These are phyloP conservation scores for Nasonia longicornis DNA, from an alignment of 1,140 invertebrate genomes.

Conservation along the genomic window DNA sequence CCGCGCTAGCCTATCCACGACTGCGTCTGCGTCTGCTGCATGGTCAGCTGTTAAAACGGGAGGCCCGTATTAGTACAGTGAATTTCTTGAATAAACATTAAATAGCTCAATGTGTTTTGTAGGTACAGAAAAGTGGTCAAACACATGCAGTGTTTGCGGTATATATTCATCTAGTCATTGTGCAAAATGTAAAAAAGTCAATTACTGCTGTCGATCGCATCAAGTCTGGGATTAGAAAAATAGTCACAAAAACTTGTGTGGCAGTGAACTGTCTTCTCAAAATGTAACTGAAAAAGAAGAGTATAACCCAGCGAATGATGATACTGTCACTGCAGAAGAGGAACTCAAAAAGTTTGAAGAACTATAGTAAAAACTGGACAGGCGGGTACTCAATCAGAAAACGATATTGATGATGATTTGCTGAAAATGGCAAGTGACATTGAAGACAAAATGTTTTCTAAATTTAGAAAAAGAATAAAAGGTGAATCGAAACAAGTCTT, in stretches of 20 bases:
- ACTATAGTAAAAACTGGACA: slow-evolving; percentile 73
- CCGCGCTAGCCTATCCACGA: no score
- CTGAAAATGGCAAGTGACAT: slow-evolving; percentile 69
- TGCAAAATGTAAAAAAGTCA: slow-evolving; percentile 81
- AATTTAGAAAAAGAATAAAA: slow-evolving; percentile 76
- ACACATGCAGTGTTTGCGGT: slow-evolving; percentile 87
- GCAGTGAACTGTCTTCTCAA: slow-evolving; percentile 43
- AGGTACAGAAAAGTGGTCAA: slow-evolving; percentile 69
- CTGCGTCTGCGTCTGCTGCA: no score
- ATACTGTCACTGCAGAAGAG: slow-evolving; percentile 65
- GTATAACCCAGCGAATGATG: slow-evolving; percentile 69
- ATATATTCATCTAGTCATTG: slow-evolving; percentile 80
- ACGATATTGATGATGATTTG: slow-evolving; percentile 75
- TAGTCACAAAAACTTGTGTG: slow-evolving; percentile 81
- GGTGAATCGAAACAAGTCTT: slow-evolving; percentile 82
- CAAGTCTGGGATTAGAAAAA: slow-evolving; percentile 90
- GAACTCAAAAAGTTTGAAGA: slow-evolving; percentile 76
- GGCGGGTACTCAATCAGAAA: slow-evolving; percentile 73
- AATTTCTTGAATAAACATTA: background rate
- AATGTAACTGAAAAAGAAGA: slow-evolving; percentile 72
- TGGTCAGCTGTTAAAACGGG: no score
- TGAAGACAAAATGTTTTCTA: slow-evolving; percentile 81
- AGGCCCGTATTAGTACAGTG: background rate
- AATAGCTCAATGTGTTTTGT: slow-evolving; percentile 11
- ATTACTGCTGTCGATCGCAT: slow-evolving; percentile 87